Conservation (phyloP, 1,140 invertebrate genomes). For the Chrysopa pallens region DNA sequence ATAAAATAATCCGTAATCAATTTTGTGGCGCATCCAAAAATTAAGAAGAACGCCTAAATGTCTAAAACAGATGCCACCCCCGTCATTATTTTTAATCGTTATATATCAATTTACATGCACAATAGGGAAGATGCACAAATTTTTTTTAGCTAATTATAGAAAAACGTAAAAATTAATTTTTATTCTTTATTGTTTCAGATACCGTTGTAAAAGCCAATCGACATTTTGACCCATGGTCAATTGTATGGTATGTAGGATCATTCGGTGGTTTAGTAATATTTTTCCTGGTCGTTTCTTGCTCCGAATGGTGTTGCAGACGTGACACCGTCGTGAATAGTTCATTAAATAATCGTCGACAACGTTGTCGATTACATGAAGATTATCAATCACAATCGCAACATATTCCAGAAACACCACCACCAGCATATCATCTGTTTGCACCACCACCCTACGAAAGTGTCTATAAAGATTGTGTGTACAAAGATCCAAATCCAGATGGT, state of each 20-base stretch:
- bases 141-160: no score
- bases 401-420: constrained; percentile 28
- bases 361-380: constrained; percentile 13
- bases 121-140: no score
- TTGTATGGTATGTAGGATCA: constrained; percentile 39
- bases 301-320: constrained; percentile 32
- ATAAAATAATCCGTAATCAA: no score
- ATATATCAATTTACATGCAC: no score
- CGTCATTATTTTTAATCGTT: no score
- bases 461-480: constrained; percentile 13
- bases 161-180: no score
- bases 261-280: constrained; percentile 36
- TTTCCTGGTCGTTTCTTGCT: constrained; percentile 38
- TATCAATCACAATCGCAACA: constrained; percentile 5
- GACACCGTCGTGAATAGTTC: no score
- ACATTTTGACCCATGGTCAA: constrained; percentile 30
- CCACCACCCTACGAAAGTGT: constrained; percentile 36
- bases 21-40: no score
- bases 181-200: no score
- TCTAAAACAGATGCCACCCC: no score
- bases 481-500: background rate
- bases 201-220: no score
- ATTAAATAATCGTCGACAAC: background rate
- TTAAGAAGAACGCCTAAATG: no score
- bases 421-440: constrained; percentile 37